phyloP scores from a whole-genome alignment of 2,113 vertebrate genomes.

The Mirza zaza region DNA sequence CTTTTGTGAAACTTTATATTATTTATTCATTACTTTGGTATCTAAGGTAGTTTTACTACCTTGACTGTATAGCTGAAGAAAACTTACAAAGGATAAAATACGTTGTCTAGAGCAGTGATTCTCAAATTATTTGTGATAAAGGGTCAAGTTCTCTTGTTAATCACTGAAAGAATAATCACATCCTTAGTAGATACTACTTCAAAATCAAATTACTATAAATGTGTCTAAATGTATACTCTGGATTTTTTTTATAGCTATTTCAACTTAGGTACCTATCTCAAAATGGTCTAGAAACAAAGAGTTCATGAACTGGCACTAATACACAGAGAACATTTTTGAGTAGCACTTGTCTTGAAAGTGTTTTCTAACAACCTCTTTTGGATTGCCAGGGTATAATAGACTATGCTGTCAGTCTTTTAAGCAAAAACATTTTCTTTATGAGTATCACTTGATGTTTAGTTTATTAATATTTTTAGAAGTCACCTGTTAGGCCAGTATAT shows the following conservation, averaged over 20 bases:
- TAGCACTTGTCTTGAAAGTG: neutral
- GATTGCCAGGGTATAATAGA: neutral
- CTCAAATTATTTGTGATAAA: conserved; percentile 36
- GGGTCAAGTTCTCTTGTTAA: neutral
- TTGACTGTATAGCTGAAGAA: conserved; percentile 30
- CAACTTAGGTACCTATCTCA: neutral
- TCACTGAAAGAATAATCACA: neutral
- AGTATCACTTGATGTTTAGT: conserved; percentile 21
- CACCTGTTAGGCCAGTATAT: neutral
- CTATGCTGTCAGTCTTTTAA: neutral
- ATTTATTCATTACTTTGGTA: neutral
- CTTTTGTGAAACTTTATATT: neutral
- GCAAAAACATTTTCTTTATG: conserved; percentile 32
- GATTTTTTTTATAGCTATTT: neutral
- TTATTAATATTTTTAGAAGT: conserved; percentile 44
- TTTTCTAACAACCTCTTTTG: neutral
- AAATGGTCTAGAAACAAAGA: neutral
- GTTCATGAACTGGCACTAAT: neutral
- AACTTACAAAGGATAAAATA: neutral
- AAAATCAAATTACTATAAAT: neutral
- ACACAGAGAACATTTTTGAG: neutral
- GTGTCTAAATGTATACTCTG: neutral
- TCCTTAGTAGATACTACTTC: neutral
- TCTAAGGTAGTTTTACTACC: conserved; percentile 12
- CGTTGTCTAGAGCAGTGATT: neutral